Evolutionary conservation across 2,888 invertebrate genomes (phyloP).

Genomic region (Drosophila demipolita): DNA sequence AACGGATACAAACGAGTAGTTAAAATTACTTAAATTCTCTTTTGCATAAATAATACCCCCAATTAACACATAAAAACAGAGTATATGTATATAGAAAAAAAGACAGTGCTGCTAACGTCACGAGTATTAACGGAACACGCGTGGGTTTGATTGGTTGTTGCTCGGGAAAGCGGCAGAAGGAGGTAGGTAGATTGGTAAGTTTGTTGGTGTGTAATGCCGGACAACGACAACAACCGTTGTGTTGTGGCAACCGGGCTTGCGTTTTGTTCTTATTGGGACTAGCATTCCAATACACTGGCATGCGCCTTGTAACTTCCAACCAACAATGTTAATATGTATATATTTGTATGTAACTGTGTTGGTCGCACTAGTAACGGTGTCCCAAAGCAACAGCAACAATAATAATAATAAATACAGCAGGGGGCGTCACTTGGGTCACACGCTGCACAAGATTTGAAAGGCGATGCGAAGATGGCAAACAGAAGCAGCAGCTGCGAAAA

Average conservation of each 20-base stretch:
- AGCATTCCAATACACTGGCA: constrained; percentile 60
- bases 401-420: constrained; percentile 41
- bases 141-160: constrained; percentile 50
- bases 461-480: constrained; percentile 42
- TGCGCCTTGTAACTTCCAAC: constrained; percentile 59
- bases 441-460: constrained; percentile 63
- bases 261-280: constrained; percentile 56
- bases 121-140: constrained; percentile 60
- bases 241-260: constrained; percentile 72
- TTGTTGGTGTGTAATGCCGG: constrained; percentile 31
- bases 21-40: background rate
- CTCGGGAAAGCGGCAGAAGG: background rate
- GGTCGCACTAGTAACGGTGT: constrained; percentile 54
- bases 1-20: background rate
- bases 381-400: constrained; percentile 31
- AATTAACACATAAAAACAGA: background rate
- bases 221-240: constrained; percentile 72
- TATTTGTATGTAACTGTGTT: constrained; percentile 33
- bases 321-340: constrained; percentile 7
- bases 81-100: constrained; percentile 20
- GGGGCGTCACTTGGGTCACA: constrained; percentile 79
- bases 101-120: constrained; percentile 58
- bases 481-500: constrained; percentile 30
- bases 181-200: background rate
- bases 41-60: background rate